Conservation (phyloP, 2,113 vertebrate genomes). For the Garra rufa region DNA sequence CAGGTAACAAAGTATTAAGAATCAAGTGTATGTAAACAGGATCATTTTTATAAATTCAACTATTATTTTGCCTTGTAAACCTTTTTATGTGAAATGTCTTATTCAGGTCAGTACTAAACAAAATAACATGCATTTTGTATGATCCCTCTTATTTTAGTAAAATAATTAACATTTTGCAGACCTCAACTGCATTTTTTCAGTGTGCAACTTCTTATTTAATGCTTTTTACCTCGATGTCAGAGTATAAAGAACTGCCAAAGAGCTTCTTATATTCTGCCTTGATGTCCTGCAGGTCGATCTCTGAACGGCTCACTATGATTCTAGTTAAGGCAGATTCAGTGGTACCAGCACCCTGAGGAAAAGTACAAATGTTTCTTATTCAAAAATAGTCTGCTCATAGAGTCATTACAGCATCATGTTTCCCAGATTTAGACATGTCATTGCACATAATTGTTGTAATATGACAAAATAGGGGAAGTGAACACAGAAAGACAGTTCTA, state of each 20-base stretch:
- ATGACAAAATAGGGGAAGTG: not conserved
- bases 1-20: too few relatives aligned
- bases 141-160: too few relatives aligned
- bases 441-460: not conserved
- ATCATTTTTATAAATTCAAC: too few relatives aligned
- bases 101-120: too few relatives aligned
- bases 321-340: slow-evolving; percentile 82
- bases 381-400: not conserved
- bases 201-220: not conserved
- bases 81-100: too few relatives aligned
- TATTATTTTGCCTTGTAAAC: too few relatives aligned
- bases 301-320: slow-evolving; percentile 85
- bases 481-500: slow-evolving; percentile 17
- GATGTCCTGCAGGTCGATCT: slow-evolving; percentile 87
- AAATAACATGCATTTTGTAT: too few relatives aligned
- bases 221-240: slow-evolving; percentile 79
- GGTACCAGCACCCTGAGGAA: slow-evolving; percentile 82
- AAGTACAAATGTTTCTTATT: not conserved
- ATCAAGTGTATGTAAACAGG: too few relatives aligned
- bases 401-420: not conserved
- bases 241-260: slow-evolving; percentile 78
- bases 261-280: slow-evolving; percentile 84
- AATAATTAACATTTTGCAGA: too few relatives aligned
- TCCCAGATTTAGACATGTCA: not conserved
- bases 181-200: too few relatives aligned